Evolutionary conservation across 2,797 vertebrate genomes (phyloP).

Genomic region (Glyptemys insculpta): DNA sequence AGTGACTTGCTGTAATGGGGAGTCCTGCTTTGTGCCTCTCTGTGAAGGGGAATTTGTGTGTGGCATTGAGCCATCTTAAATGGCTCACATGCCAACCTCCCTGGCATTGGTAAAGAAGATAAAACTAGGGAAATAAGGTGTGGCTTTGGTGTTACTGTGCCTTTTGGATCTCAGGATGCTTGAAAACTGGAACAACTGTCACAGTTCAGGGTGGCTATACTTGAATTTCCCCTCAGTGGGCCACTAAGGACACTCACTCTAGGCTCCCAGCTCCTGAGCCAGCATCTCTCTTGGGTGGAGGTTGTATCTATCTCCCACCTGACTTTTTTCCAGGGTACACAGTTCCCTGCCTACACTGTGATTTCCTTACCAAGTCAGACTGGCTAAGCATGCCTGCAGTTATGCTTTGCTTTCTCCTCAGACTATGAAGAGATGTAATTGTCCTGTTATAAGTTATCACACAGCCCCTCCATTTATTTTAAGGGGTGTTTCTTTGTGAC

Average conservation of each 20-base stretch:
- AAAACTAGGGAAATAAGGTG: background rate
- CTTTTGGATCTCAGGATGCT: background rate
- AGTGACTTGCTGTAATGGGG: background rate
- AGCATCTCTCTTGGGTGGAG: background rate
- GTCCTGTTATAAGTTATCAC: background rate
- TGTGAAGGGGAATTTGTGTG: background rate
- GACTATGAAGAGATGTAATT: background rate
- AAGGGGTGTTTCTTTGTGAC: background rate
- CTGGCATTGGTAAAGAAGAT: background rate
- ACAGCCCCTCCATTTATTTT: background rate
- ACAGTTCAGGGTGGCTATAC: background rate
- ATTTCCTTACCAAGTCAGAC: background rate
- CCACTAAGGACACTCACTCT: background rate
- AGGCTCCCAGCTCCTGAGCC: background rate
- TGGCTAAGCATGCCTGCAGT: background rate
- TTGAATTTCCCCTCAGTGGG: background rate
- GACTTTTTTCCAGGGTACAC: background rate
- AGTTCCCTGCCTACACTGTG: background rate
- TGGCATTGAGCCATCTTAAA: background rate
- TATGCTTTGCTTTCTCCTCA: background rate
- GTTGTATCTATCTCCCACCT: background rate
- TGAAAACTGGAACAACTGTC: background rate
- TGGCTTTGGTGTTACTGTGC: background rate
- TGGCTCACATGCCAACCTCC: background rate
- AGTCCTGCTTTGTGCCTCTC: background rate